These are phyloP conservation scores for Leptonema lineaticorne DNA, from an alignment of 1,140 invertebrate species.

Conservation along the genomic window DNA sequence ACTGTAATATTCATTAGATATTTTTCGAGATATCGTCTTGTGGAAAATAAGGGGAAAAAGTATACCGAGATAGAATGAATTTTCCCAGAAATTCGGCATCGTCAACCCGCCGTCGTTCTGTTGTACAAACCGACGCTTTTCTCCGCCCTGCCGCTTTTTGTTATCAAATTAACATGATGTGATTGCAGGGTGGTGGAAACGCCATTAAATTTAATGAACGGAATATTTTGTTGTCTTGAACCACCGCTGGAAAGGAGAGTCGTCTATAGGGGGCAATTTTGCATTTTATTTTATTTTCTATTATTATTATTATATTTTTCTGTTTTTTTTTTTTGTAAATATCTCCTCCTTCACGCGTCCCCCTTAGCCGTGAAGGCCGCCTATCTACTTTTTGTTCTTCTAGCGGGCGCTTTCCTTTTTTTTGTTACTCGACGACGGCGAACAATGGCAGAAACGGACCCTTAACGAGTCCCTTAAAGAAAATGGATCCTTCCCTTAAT, in stretches of 20 bases:
- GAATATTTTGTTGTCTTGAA: constrained; percentile 31
- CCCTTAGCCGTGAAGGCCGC: no score
- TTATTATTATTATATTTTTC: neutral
- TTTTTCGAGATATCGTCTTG: no score
- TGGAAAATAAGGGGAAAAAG: no score
- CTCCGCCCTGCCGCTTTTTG: constrained; percentile 26
- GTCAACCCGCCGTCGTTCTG: no score
- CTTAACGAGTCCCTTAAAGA: constrained; percentile 22
- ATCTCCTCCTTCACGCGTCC: neutral
- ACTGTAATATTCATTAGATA: no score
- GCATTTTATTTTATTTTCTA: neutral
- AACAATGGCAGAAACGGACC: constrained; percentile 18
- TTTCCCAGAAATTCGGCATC: no score
- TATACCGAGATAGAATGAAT: no score
- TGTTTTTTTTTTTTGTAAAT: neutral
- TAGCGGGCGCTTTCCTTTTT: constrained; percentile 2
- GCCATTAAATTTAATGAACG: constrained; percentile 35
- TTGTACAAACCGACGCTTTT: no score
- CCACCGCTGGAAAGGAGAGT: neutral
- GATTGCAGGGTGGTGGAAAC: constrained; percentile 28
- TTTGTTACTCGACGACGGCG: neutral
- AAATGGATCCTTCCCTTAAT: constrained; percentile 29
- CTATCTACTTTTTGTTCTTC: no score
- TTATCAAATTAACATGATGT: constrained; percentile 38
- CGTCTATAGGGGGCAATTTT: neutral